These are phyloP conservation scores for Taeniopygia guttata DNA, from an alignment of 2,797 vertebrate species.

Conservation along the genomic window DNA sequence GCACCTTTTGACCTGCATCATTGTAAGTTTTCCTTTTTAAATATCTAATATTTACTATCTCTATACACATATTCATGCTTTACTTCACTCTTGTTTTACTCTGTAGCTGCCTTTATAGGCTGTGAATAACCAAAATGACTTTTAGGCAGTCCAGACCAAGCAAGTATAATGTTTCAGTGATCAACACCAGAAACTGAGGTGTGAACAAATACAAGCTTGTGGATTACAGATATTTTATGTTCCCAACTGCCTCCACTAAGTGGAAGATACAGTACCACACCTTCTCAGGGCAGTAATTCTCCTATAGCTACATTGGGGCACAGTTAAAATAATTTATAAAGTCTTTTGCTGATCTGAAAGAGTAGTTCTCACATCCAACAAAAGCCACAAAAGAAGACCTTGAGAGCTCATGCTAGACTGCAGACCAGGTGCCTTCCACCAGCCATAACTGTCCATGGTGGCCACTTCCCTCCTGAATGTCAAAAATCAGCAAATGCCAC, in stretches of 20 bases:
- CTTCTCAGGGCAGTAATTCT: background rate
- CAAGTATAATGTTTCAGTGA: background rate
- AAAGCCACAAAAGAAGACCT: background rate
- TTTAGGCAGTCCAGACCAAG: background rate
- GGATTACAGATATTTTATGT: background rate
- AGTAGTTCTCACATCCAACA: background rate
- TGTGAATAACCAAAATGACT: background rate
- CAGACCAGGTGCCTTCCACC: background rate
- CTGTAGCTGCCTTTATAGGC: background rate
- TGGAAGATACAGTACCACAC: background rate
- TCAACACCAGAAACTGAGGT: background rate
- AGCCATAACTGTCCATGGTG: background rate
- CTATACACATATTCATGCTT: background rate
- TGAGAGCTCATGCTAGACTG: background rate
- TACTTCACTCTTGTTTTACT: background rate
- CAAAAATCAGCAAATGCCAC: background rate
- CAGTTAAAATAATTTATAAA: background rate
- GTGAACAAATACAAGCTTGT: background rate
- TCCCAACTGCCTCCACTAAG: background rate
- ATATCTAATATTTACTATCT: background rate
- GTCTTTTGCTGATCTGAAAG: background rate
- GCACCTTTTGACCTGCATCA: background rate
- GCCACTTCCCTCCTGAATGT: background rate
- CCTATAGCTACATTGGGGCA: background rate
- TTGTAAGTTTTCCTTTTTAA: background rate